Conservation (phyloP, 1,140 invertebrate genomes). For the Procambarus clarkii region DNA sequence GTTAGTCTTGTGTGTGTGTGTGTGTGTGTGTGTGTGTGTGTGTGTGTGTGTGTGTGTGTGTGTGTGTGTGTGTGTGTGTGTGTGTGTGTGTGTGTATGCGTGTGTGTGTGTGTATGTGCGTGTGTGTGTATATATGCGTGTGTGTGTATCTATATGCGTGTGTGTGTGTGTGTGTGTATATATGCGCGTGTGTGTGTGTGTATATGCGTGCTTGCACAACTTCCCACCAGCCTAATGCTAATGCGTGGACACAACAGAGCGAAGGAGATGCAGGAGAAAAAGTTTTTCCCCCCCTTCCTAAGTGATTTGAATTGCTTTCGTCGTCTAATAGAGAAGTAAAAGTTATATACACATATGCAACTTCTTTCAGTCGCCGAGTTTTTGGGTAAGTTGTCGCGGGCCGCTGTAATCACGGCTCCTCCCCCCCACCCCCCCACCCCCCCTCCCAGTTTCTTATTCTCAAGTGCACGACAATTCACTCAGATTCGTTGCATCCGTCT, state of each 20-base stretch:
- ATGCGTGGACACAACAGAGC: slow-evolving; percentile 41
- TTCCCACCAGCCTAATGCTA: slow-evolving; percentile 55
- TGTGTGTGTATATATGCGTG: slow-evolving; percentile 30
- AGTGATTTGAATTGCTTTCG: slow-evolving; percentile 67
- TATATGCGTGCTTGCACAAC: slow-evolving; percentile 39
- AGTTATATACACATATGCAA: slow-evolving; percentile 40
- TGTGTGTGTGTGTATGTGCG: not conserved
- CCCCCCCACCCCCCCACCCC: not conserved
- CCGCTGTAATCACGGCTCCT: slow-evolving; percentile 8
- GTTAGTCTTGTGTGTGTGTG: too few species aligned
- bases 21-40: too few species aligned
- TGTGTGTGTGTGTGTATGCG: too few species aligned
- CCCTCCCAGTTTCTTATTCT: not conserved
- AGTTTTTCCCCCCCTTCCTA: slow-evolving; percentile 5
- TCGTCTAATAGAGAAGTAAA: slow-evolving; percentile 64
- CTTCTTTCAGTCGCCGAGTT: slow-evolving; percentile 33
- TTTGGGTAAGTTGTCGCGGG: slow-evolving; percentile 1
- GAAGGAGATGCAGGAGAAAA: slow-evolving; percentile 50
- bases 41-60: too few species aligned
- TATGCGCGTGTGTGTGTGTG: slow-evolving; percentile 37
- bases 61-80: too few species aligned
- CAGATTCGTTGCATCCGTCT: not conserved
- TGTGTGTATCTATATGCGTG: not conserved
- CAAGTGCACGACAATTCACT: not conserved
- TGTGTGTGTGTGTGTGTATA: not conserved